Conservation (phyloP, 2,113 vertebrate genomes). For the Halichoerus grypus region DNA sequence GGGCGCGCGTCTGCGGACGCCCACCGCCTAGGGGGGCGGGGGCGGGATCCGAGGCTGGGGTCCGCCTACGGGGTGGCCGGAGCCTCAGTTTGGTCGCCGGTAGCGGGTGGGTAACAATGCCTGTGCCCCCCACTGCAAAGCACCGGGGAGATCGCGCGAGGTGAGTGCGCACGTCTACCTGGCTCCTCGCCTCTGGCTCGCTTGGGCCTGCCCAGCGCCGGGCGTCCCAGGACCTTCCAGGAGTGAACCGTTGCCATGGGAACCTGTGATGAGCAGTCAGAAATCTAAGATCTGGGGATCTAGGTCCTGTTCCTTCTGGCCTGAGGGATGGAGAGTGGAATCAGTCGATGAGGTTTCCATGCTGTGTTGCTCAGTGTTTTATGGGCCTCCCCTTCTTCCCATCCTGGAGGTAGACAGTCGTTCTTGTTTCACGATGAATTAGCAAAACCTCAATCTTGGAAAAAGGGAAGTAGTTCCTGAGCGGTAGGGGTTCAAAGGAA, state of each 20-base stretch:
- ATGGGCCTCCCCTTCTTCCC: not conserved
- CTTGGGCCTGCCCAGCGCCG: not conserved
- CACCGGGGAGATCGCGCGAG: rapidly evolving
- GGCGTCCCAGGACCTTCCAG: not conserved
- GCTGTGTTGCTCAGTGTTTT: not conserved
- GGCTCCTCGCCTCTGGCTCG: not conserved
- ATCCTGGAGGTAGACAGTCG: too few relatives aligned
- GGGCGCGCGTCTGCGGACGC: not conserved
- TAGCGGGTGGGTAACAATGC: not conserved
- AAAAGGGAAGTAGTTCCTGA: not conserved
- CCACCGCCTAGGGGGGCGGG: not conserved
- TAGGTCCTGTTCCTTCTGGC: not conserved
- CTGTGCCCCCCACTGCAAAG: not conserved
- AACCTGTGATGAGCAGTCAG: not conserved
- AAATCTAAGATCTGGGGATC: too few relatives aligned
- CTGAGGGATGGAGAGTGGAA: rapidly evolving
- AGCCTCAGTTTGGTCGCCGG: not conserved
- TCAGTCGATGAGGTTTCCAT: not conserved
- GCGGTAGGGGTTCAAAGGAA: not conserved
- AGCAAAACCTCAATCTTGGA: constrained; percentile 14
- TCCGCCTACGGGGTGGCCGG: rapidly evolving
- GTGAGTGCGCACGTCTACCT: not conserved
- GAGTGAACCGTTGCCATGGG: constrained; percentile 38
- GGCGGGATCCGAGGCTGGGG: not conserved
- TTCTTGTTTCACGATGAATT: constrained; percentile 46